phyloP scores from a whole-genome alignment of 2,888 invertebrate species.

The Amiota minor region DNA sequence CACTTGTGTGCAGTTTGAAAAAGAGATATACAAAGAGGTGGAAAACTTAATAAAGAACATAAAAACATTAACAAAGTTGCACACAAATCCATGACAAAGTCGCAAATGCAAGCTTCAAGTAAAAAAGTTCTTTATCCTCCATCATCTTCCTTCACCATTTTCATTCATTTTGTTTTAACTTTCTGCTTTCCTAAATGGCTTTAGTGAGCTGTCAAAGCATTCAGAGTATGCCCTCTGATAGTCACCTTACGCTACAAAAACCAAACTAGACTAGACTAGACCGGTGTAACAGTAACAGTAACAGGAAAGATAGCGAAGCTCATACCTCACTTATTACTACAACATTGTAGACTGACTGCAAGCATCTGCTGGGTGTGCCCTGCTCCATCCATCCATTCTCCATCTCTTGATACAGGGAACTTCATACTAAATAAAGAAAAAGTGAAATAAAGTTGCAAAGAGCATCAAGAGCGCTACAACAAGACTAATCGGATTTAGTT shows the following conservation, averaged over 20 bases:
- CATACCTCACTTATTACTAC: not conserved
- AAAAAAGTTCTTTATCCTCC: no score
- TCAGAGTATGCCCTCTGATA: no score
- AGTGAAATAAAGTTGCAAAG: slow-evolving; percentile 13
- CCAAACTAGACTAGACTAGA: no score
- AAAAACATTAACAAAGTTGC: not conserved
- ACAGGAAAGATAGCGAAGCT: not conserved
- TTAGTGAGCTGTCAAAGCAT: slow-evolving; percentile 4
- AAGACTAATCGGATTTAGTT: slow-evolving; percentile 66
- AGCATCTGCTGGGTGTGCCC: not conserved
- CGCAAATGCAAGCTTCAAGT: slow-evolving; percentile 7
- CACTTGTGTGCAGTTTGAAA: no score
- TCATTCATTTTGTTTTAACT: not conserved
- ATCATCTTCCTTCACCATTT: no score
- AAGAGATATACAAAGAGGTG: not conserved
- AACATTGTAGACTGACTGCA: not conserved
- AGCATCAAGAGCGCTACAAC: slow-evolving; percentile 18
- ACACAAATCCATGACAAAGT: slow-evolving; percentile 3
- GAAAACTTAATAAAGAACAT: not conserved
- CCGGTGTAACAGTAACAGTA: no score
- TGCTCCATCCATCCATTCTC: no score
- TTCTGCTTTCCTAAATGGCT: not conserved
- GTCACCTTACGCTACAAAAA: no score
- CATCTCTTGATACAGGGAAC: not conserved
- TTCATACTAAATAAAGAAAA: not conserved